Percentiles rank a stretch among this genome's conserved stretches.
phyloP scores from a whole-genome alignment of 2,888 invertebrate species.

The Mantis religiosa region DNA sequence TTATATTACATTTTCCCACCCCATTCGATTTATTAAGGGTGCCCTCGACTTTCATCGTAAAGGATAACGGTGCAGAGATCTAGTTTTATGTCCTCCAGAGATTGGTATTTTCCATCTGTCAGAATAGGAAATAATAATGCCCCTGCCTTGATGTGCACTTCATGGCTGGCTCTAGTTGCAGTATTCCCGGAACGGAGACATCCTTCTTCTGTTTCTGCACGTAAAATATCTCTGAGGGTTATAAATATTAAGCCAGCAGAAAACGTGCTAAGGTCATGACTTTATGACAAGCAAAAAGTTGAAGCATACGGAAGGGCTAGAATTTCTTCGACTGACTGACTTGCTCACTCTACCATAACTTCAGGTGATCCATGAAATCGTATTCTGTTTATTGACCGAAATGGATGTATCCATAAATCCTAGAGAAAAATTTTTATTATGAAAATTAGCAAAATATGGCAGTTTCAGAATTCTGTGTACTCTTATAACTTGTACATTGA shows the following conservation, averaged over 20 bases:
- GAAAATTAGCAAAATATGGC: too few species aligned
- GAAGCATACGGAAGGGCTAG: background rate
- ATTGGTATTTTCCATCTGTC: background rate
- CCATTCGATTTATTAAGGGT: background rate
- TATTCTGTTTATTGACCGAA: too few species aligned
- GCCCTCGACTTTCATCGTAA: background rate
- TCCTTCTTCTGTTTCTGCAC: background rate
- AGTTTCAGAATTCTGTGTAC: too few species aligned
- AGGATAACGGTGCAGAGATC: background rate
- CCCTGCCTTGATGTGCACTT: background rate
- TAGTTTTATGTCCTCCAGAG: background rate
- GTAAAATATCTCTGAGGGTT: background rate
- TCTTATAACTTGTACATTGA: too few species aligned
- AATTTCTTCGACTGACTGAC: background rate
- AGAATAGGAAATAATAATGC: background rate
- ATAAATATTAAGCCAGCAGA: background rate
- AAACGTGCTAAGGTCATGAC: background rate
- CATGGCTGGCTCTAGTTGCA: background rate
- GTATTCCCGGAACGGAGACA: background rate
- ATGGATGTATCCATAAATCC: too few species aligned
- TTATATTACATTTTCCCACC: background rate
- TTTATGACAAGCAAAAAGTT: background rate
- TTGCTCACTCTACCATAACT: background rate
- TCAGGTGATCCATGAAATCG: too few species aligned
- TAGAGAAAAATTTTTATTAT: too few species aligned